Evolutionary conservation across 2,113 vertebrate genomes (phyloP).

Genomic region (Struthidea cinerea): DNA sequence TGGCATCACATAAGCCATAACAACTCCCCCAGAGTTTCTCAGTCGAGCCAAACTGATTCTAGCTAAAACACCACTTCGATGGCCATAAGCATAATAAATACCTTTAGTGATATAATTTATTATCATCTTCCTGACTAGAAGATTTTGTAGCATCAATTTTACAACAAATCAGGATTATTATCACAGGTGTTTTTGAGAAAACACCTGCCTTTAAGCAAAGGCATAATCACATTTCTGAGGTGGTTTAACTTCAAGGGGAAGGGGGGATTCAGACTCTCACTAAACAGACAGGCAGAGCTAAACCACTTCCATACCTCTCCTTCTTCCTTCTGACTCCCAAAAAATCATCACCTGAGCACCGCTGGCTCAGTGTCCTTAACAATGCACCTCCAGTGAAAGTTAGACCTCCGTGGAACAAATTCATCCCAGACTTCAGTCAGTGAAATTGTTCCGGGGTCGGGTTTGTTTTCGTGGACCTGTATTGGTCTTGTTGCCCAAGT

Average conservation of each 20-base stretch:
- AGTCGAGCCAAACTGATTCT: not conserved
- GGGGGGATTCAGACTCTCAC: not conserved
- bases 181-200: not conserved
- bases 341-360: not conserved
- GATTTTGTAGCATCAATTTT: not conserved
- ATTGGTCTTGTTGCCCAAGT: not conserved
- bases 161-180: not conserved
- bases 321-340: not conserved
- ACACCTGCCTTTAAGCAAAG: not conserved
- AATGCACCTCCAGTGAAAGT: not conserved
- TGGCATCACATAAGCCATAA: not conserved
- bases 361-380: not conserved
- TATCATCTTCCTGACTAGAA: not conserved
- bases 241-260: not conserved
- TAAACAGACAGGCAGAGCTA: not conserved
- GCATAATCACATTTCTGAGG: not conserved
- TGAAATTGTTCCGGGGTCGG: not conserved
- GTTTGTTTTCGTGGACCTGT: not conserved
- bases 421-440: not conserved
- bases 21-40: not conserved
- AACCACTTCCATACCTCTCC: not conserved
- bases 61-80: not conserved
- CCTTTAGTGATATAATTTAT: not conserved
- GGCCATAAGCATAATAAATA: not conserved
- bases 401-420: not conserved